Evolutionary conservation across 2,888 invertebrate genomes (phyloP).

Genomic region (Bellardia bayeri): DNA sequence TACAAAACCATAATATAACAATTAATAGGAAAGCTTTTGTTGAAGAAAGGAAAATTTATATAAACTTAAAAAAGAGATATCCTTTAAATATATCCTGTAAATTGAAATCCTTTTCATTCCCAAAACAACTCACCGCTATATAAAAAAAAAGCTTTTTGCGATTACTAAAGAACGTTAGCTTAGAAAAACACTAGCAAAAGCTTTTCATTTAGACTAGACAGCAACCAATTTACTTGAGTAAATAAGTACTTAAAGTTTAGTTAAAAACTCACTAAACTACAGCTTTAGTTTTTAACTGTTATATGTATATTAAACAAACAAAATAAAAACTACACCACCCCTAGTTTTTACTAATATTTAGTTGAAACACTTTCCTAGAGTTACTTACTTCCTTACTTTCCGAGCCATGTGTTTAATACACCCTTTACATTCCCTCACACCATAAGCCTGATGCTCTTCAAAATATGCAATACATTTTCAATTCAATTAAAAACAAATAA

Average conservation of each 20-base stretch:
- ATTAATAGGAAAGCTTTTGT: constrained; percentile 11
- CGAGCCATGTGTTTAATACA: too few relatives aligned
- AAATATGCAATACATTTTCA: constrained; percentile 11
- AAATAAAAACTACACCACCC: constrained; percentile 31
- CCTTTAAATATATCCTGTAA: not conserved
- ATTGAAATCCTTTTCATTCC: not conserved
- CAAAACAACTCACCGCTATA: not conserved
- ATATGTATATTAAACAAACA: not conserved
- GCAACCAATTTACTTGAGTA: not conserved
- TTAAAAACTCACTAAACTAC: not conserved
- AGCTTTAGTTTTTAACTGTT: not conserved
- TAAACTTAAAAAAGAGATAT: not conserved
- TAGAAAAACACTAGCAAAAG: constrained; percentile 52
- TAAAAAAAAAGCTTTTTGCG: constrained; percentile 7
- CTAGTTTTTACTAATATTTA: not conserved
- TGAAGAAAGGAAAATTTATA: not conserved
- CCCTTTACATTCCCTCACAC: not conserved
- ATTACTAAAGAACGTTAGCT: not conserved
- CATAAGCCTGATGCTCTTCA: constrained; percentile 39
- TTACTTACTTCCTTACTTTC: not conserved
- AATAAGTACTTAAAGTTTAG: too few relatives aligned
- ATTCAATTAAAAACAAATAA: constrained; percentile 42
- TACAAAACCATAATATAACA: not conserved
- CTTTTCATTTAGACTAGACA: constrained; percentile 42
- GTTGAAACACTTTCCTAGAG: constrained; percentile 5